These are phyloP conservation scores for Archips xylosteana DNA, from an alignment of 2,888 invertebrate genomes.

Conservation along the genomic window DNA sequence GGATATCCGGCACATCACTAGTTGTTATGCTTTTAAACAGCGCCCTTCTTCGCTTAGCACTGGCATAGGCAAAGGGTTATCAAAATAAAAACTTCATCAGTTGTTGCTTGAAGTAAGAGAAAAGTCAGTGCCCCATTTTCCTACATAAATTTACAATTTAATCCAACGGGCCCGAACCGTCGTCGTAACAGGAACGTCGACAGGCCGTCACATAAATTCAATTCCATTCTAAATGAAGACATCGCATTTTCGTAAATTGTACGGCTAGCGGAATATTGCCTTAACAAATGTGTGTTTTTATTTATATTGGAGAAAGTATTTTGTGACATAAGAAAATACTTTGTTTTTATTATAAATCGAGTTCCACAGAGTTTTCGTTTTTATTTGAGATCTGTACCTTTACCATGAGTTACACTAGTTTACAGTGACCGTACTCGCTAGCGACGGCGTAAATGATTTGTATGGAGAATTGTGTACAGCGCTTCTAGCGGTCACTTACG, in stretches of 20 bases:
- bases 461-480: no score
- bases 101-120: background rate
- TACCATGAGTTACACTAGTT: no score
- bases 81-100: background rate
- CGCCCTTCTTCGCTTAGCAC: no score
- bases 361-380: no score
- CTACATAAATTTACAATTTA: constrained; percentile 40
- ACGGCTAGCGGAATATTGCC: constrained; percentile 26
- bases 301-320: constrained; percentile 7
- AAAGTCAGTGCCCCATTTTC: constrained; percentile 12
- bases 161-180: constrained; percentile 26
- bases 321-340: background rate
- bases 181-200: constrained; percentile 34
- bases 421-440: no score
- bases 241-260: constrained; percentile 32
- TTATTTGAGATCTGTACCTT: no score
- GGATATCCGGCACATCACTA: no score
- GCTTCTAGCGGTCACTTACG: no score
- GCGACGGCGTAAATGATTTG: no score
- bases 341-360: no score
- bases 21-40: no score
- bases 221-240: constrained; percentile 38
- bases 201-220: constrained; percentile 41
- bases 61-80: background rate
- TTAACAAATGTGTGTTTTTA: constrained; percentile 25